phyloP scores from a whole-genome alignment of 2,888 invertebrate genomes.

The Minunthozetes semirufus region DNA sequence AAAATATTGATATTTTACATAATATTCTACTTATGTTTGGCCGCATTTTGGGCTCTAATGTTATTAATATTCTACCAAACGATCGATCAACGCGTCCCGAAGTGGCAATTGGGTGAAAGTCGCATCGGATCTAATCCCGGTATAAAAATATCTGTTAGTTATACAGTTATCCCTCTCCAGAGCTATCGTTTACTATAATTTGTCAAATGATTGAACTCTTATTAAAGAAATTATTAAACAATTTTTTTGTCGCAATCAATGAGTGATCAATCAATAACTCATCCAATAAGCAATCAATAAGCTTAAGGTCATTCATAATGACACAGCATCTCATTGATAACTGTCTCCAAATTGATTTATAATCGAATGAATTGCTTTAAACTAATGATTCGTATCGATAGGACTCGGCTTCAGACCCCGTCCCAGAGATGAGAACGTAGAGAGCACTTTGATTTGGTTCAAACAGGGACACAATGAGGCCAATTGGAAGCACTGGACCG shows the following conservation, averaged over 20 bases:
- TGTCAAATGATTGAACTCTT: too few relatives aligned
- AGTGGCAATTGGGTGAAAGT: slow-evolving; percentile 78
- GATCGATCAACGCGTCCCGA: slow-evolving; percentile 72
- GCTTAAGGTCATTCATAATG: too few relatives aligned
- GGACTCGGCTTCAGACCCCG: slow-evolving; percentile 95
- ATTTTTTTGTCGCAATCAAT: neutral
- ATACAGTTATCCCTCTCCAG: too few relatives aligned
- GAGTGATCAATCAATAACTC: too few relatives aligned
- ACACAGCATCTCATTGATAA: neutral
- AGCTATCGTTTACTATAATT: too few relatives aligned
- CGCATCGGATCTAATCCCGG: slow-evolving; percentile 92
- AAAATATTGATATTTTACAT: slow-evolving; percentile 94
- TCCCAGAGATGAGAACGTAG: slow-evolving; percentile 84
- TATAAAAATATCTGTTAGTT: too few relatives aligned
- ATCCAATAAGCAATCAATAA: too few relatives aligned
- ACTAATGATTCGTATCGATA: slow-evolving; percentile 46
- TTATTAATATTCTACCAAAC: slow-evolving; percentile 91
- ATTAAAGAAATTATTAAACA: neutral
- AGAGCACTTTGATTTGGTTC: slow-evolving; percentile 95
- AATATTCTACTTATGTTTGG: slow-evolving; percentile 84
- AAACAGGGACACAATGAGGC: slow-evolving; percentile 50
- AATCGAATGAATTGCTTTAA: neutral
- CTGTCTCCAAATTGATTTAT: neutral
- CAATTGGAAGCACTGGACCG: slow-evolving; percentile 72
- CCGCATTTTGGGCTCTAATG: slow-evolving; percentile 90